Conservation (phyloP, 1,140 invertebrate species). For the Helicoverpa armigera region DNA sequence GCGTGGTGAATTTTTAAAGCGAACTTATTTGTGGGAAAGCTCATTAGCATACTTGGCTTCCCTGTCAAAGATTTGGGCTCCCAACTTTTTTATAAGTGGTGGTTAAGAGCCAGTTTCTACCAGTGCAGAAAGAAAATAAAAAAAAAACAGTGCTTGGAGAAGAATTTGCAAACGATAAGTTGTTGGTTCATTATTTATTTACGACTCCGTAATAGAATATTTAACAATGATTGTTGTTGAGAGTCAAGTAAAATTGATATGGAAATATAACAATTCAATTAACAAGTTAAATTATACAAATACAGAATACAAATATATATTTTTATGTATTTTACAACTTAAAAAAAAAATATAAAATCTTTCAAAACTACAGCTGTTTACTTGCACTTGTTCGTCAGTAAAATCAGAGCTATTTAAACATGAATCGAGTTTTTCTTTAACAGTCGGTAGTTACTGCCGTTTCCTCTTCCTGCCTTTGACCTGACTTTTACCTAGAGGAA, state of each 20-base stretch:
- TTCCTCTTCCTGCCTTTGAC: slow-evolving; percentile 53
- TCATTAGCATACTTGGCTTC: slow-evolving; percentile 34
- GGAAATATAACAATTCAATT: too few species aligned
- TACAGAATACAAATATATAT: too few species aligned
- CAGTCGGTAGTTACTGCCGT: slow-evolving; percentile 43
- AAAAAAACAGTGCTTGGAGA: too few species aligned
- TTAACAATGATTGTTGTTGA: too few species aligned
- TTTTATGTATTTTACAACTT: too few species aligned
- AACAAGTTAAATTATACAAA: too few species aligned
- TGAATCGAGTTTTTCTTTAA: slow-evolving; percentile 46
- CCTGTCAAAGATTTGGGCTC: slow-evolving; percentile 12
- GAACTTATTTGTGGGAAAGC: not conserved
- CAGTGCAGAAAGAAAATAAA: too few species aligned
- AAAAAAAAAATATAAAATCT: not conserved
- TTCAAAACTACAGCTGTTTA: not conserved
- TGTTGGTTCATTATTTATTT: too few species aligned
- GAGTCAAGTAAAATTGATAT: too few species aligned
- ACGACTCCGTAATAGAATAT: too few species aligned
- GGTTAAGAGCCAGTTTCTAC: not conserved
- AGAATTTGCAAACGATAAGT: too few species aligned
- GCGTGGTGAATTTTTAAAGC: slow-evolving; percentile 37
- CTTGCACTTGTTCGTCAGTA: slow-evolving; percentile 18
- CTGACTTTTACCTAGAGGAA: slow-evolving; percentile 50
- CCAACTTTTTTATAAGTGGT: not conserved
- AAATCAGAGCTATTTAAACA: slow-evolving; percentile 36